Evolutionary conservation across 1,140 invertebrate genomes (phyloP).

Genomic region (Epicauta chinensis): DNA sequence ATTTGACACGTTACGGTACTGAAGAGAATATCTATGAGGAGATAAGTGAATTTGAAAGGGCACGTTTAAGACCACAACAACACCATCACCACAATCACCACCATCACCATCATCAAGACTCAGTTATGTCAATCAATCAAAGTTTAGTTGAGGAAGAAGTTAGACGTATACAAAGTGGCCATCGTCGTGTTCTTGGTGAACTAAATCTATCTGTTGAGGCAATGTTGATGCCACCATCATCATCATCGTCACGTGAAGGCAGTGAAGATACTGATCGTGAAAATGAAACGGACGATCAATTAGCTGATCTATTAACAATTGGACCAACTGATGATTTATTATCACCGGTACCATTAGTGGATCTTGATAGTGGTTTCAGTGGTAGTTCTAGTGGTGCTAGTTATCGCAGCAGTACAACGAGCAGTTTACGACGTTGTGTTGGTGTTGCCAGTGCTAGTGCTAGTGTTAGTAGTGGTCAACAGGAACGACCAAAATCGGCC

Average conservation of each 20-base stretch:
- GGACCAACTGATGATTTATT: conserved; percentile 66
- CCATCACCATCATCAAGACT: conserved; percentile 17
- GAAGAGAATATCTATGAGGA: conserved; percentile 87
- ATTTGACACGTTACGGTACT: conserved; percentile 70
- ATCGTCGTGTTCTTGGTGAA: conserved; percentile 74
- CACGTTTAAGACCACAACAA: conserved; percentile 22
- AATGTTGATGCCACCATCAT: conserved; percentile 68
- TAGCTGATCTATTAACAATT: conserved; percentile 61
- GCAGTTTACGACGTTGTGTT: conserved; percentile 43
- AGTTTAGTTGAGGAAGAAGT: conserved; percentile 75
- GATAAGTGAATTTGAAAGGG: conserved; percentile 58
- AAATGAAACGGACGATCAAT: conserved; percentile 49
- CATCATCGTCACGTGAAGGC: conserved; percentile 31
- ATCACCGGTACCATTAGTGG: conserved; percentile 57
- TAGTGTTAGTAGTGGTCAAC: conserved; percentile 46
- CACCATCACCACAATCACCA: background rate
- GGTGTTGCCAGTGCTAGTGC: conserved; percentile 61
- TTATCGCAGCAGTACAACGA: conserved; percentile 56
- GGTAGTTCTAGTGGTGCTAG: conserved; percentile 72
- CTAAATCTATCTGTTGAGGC: conserved; percentile 78
- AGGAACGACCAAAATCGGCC: conserved; percentile 20
- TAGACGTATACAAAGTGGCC: conserved; percentile 65
- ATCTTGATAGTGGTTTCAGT: conserved; percentile 74
- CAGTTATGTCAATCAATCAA: conserved; percentile 51
- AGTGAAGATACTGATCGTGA: conserved; percentile 44